Evolutionary conservation across 1,140 invertebrate species (phyloP), one percentile per base, ranked within the genome.

Genomic region (Limonius californicus): DNA sequence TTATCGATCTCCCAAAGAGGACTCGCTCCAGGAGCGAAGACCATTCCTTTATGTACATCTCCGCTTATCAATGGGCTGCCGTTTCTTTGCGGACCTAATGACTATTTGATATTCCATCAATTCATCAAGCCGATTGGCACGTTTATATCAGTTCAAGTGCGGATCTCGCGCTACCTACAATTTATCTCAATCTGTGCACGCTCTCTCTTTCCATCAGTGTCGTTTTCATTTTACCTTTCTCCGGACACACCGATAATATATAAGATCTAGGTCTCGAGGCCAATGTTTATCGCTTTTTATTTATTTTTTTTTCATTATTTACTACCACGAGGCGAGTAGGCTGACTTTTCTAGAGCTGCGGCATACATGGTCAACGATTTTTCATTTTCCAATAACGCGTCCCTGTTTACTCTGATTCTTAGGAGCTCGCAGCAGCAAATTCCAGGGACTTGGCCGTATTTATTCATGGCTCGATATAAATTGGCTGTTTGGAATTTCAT

Each of bases 141-240:
- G 14, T 30, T 43, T 61, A 21, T 54, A 61, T 61, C 50, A 30
- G 27, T 54, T 53, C 35, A 55, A 32, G 59, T 53, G 30, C 35
- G 35, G 39, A 53, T 55, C 35, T 32, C 47, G 50, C 18, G 30
- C 20, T 54, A 54, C 58, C 20, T 35, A 61, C 27, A 45, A 61
- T 61, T 61, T 61, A 61, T 61, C 59, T 61, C 53, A 61, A 61
- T 61, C 50, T 61, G 16, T 30, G 18, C 16, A 27, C 20, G 45
- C 59, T 61, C 59, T 61, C 59, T 61, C 47, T 54, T 54, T 54
- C 16, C 59, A 47, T 53, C 45, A 39, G 59, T 61, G 59, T 61
- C 59, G 35, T 61, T 61, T 55, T 61, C 59, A 61, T 61, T 61
- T 61, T 61, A 61, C 59, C 59, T 61, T 61, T 61, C 59, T 61